Evolutionary conservation across 2,888 invertebrate species (phyloP), one percentile per base, ranked within the genome.

Genomic region (Drosophila setosimentum): DNA sequence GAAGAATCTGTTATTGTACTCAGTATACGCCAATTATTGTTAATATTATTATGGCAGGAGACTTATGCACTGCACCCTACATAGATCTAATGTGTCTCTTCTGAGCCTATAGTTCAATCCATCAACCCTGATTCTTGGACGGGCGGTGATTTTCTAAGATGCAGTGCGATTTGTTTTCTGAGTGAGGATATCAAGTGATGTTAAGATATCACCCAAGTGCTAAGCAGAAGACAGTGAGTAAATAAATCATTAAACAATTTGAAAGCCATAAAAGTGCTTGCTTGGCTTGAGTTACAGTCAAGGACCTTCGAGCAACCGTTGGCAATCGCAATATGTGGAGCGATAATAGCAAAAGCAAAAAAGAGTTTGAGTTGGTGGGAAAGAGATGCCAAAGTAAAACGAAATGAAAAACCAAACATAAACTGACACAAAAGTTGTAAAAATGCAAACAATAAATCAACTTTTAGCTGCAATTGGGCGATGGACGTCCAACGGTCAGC

Each of bases 391-490:
- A 74, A 74, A 74, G 74, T 74, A 73, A 77, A 72, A 58, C 71
- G 80, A 80, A 80, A 74, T 73, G 71, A 68, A 77, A 80, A 80
- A 68, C 68, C 78, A 80, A 74, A 74, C 50, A 65, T 68, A 76
- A 80, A 76, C 80, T 73, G 80, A 80, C 80, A 65, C 66, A 73
- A 81, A 78, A 80, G 78, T 73, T 78, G 67, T 81, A 68, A 73
- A 66, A 79, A 73, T 68, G 68, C 73, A 69, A 76, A 73, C 76
- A 79, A 81, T 82, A 81, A 81, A 81, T 82, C 81, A 81, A 82
- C 82, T 79, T 82, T 82, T 81, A 68, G 68, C 60, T 66, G 70
- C 78, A 77, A 63, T 68, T 68, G 64, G 42, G 61, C 58, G 48
- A 27, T 50, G 42, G 45, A 21, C 59, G 45, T 35, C 24, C 42